phyloP scores from a whole-genome alignment of 2,888 invertebrate genomes.

The Dastarcus helophoroides region DNA sequence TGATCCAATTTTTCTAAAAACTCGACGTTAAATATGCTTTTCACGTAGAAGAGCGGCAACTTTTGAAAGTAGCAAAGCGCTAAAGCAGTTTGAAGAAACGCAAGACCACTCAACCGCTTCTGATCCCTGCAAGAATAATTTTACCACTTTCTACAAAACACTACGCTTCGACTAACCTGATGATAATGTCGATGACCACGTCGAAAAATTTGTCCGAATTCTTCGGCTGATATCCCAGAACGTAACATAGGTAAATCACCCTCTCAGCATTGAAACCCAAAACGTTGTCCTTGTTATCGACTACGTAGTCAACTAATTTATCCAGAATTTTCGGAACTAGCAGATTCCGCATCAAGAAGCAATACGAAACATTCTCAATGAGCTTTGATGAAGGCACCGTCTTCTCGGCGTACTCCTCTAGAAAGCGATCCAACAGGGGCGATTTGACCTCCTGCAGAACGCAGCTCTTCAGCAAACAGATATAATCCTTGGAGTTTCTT shows the following conservation, averaged over 20 bases:
- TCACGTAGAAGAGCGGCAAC: constrained; percentile 40
- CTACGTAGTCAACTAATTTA: constrained; percentile 37
- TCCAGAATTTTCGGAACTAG: constrained; percentile 40
- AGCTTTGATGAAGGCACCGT: constrained; percentile 36
- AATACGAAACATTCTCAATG: constrained; percentile 37
- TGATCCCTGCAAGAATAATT: constrained; percentile 39
- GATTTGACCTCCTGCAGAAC: constrained; percentile 31
- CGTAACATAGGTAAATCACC: constrained; percentile 39
- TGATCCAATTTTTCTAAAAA: constrained; percentile 48
- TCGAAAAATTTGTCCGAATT: constrained; percentile 32
- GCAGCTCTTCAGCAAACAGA: constrained; percentile 23
- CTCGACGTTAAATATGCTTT: constrained; percentile 45
- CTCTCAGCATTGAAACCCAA: constrained; percentile 43
- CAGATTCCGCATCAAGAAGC: constrained; percentile 34
- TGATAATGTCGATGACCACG: constrained; percentile 33
- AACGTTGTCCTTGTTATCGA: constrained; percentile 34
- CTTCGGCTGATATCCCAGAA: constrained; percentile 40
- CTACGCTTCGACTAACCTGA: constrained; percentile 32
- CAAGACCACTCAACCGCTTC: constrained; percentile 41
- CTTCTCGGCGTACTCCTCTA: constrained; percentile 30
- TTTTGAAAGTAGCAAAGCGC: constrained; percentile 43
- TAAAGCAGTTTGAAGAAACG: constrained; percentile 42
- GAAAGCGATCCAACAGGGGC: constrained; percentile 28
- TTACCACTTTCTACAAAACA: no score
- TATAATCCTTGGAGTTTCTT: constrained; percentile 14